Conservation (phyloP, 1,140 invertebrate species). For the Battus philenor region DNA sequence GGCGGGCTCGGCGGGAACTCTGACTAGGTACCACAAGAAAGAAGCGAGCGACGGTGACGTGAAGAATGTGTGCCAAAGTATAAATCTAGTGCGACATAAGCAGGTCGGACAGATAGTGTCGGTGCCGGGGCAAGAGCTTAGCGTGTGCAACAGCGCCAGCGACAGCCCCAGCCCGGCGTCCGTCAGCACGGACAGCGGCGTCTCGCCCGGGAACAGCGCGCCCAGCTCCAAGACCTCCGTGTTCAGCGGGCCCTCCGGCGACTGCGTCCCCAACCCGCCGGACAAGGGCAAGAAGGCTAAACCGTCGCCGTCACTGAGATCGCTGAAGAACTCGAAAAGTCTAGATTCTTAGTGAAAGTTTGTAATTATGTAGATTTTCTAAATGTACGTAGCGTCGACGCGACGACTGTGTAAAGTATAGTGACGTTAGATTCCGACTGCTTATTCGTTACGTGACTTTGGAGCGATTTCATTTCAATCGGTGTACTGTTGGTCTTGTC, state of each 20-base stretch:
- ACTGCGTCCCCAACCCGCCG: constrained; percentile 33
- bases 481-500: constrained; percentile 32
- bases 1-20: constrained; percentile 60
- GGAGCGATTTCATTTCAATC: constrained; percentile 34
- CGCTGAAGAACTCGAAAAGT: constrained; percentile 70
- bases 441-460: constrained; percentile 51
- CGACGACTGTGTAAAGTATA: constrained; percentile 51
- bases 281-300: constrained; percentile 63
- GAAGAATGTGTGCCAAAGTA: constrained; percentile 72
- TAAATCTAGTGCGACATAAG: constrained; percentile 72
- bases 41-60: constrained; percentile 51
- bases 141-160: constrained; percentile 62
- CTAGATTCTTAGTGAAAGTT: constrained; percentile 65
- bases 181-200: constrained; percentile 59
- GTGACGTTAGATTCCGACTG: constrained; percentile 62
- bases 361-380: constrained; percentile 76
- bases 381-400: constrained; percentile 62
- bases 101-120: constrained; percentile 71
- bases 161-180: constrained; percentile 59
- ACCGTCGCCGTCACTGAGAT: constrained; percentile 36
- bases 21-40: constrained; percentile 64
- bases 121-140: constrained; percentile 61
- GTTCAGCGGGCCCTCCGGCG: constrained; percentile 44
- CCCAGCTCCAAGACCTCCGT: constrained; percentile 51
- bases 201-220: constrained; percentile 56